Evolutionary conservation across 2,797 vertebrate genomes (phyloP).

Genomic region (Morus bassanus): DNA sequence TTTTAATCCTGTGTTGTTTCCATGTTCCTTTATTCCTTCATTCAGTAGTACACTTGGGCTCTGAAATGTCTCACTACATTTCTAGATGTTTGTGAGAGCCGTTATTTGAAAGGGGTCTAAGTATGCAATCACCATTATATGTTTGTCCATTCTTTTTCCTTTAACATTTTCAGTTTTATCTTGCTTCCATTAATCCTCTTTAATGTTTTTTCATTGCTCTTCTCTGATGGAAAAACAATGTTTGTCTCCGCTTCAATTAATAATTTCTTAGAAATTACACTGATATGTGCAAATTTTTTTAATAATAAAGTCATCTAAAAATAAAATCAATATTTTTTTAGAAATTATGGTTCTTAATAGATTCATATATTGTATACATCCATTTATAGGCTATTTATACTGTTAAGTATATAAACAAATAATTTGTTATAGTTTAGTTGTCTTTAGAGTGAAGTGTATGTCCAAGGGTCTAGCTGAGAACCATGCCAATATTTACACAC

Average conservation of each 20-base stretch:
- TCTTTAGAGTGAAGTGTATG: background rate
- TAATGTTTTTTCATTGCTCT: background rate
- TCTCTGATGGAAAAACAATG: background rate
- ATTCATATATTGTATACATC: background rate
- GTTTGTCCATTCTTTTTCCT: background rate
- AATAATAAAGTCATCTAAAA: background rate
- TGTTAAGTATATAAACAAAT: background rate
- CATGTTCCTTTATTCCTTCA: background rate
- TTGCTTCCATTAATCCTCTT: background rate
- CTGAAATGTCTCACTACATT: background rate
- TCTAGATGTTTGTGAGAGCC: background rate
- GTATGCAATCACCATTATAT: background rate
- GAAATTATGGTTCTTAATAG: background rate
- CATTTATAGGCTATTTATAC: background rate
- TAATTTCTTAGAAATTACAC: background rate
- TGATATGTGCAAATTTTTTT: background rate
- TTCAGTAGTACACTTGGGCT: background rate
- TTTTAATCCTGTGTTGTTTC: background rate
- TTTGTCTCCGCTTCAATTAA: background rate
- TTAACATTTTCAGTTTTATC: background rate
- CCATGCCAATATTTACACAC: background rate
- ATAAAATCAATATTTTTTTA: background rate
- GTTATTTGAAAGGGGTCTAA: background rate
- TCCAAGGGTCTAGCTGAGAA: background rate
- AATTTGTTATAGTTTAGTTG: background rate